A percentile compares a stretch with the other conserved stretches of the same genome.
Evolutionary conservation across 2,113 vertebrate genomes (phyloP).

Genomic region (Corynorhinus townsendii): DNA sequence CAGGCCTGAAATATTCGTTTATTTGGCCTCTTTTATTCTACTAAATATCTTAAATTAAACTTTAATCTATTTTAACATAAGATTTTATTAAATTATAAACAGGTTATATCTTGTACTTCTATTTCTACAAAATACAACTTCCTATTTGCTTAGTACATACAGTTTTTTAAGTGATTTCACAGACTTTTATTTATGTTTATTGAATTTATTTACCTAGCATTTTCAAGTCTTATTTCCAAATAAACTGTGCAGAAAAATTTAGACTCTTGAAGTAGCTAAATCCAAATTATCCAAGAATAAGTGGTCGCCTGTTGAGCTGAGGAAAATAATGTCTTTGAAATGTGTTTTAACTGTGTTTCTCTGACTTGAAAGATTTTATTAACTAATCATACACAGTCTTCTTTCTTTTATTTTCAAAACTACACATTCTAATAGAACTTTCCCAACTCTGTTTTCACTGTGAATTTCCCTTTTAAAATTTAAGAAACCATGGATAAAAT

Average conservation of each 20-base stretch:
- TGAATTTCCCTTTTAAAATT: not conserved
- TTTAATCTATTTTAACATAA: not conserved
- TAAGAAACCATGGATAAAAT: not conserved
- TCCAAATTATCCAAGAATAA: slow-evolving; percentile 4
- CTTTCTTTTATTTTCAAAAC: not conserved
- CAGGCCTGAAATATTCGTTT: not conserved
- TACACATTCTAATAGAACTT: not conserved
- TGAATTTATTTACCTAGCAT: slow-evolving; percentile 1
- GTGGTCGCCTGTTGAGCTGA: not conserved
- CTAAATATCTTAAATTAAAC: not conserved
- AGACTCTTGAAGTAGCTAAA: not conserved
- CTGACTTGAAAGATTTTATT: not conserved
- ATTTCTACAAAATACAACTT: not conserved
- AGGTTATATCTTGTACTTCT: not conserved
- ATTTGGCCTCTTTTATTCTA: not conserved
- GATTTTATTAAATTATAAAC: not conserved
- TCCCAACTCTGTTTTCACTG: not conserved
- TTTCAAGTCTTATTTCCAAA: slow-evolving; percentile 12
- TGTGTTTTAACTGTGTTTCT: slow-evolving; percentile 3
- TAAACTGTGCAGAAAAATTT: slow-evolving; percentile 2
- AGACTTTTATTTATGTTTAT: not conserved
- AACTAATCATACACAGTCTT: not conserved
- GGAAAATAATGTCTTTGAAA: slow-evolving; percentile 20
- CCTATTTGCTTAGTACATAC: not conserved
- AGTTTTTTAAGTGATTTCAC: not conserved